Percentiles rank a stretch among this genome's conserved stretches.
These are phyloP conservation scores for Tipula unca DNA, from an alignment of 2,888 invertebrate species.

Conservation along the genomic window DNA sequence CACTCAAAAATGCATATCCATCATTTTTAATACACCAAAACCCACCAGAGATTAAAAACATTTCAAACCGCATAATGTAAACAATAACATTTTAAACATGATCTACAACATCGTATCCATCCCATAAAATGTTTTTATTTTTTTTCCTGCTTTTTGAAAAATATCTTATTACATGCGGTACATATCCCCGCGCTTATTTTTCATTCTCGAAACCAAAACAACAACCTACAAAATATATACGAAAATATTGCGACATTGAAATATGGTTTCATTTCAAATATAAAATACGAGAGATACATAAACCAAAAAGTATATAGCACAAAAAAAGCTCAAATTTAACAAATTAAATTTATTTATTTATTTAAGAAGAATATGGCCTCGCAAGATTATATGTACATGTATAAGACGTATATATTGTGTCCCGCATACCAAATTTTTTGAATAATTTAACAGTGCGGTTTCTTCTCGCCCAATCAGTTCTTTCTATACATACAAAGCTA, in stretches of 20 bases:
- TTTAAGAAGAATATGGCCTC: background rate
- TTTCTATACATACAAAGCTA: background rate
- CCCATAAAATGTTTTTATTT: background rate
- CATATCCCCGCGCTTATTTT: background rate
- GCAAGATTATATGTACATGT: background rate
- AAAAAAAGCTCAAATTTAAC: background rate
- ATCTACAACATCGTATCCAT: background rate
- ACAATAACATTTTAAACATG: background rate
- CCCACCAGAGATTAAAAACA: background rate
- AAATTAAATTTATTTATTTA: slow-evolving; percentile 2
- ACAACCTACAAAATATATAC: background rate
- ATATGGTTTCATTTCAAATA: background rate
- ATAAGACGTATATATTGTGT: background rate
- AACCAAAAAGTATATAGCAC: background rate
- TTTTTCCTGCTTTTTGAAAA: background rate
- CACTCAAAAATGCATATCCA: background rate
- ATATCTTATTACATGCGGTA: background rate
- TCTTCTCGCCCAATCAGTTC: background rate
- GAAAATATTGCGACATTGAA: background rate
- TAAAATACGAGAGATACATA: background rate
- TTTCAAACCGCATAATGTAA: background rate
- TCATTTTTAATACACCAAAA: background rate
- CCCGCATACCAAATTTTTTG: background rate
- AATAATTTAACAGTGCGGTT: background rate
- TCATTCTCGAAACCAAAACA: background rate